Evolutionary conservation across 92 coral and sea anemone genomes (phyloP).

Genomic region (Ricordea florida): DNA sequence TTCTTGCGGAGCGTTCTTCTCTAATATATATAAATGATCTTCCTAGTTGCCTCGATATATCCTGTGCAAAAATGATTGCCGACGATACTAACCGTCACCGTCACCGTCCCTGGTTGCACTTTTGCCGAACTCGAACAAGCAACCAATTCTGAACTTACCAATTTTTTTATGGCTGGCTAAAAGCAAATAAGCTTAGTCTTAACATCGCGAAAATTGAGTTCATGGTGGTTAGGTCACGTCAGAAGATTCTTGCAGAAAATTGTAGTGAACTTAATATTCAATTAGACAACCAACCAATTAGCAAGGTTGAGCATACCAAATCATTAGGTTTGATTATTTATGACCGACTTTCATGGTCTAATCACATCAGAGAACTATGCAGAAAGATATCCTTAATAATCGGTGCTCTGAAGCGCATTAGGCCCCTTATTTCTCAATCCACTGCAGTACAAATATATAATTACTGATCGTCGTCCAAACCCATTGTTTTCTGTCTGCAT

Average conservation of each 20-base stretch:
- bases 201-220: not conserved
- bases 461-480: too few relatives aligned
- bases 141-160: conserved; percentile 8
- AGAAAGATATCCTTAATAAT: conserved; percentile 7
- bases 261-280: not conserved
- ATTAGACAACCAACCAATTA: not conserved
- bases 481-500: too few relatives aligned
- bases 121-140: not conserved
- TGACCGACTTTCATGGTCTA: conserved; percentile 18
- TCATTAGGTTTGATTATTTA: conserved; percentile 3
- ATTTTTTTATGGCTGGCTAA: conserved; percentile 9
- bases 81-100: too few relatives aligned
- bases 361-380: not conserved
- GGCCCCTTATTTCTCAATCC: conserved; percentile 15
- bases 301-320: conserved; percentile 13
- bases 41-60: too few relatives aligned
- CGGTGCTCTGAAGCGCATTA: conserved; percentile 25
- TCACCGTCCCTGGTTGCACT: too few relatives aligned
- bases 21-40: too few relatives aligned
- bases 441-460: conserved; percentile 15
- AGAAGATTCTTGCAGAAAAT: conserved; percentile 15
- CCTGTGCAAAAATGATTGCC: too few relatives aligned
- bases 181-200: not conserved
- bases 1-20: too few relatives aligned
- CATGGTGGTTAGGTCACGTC: not conserved